Evolutionary conservation across 2,797 vertebrate species (phyloP), one percentile per base, ranked within the genome.

Genomic region (Pseudochirops cupreus): DNA sequence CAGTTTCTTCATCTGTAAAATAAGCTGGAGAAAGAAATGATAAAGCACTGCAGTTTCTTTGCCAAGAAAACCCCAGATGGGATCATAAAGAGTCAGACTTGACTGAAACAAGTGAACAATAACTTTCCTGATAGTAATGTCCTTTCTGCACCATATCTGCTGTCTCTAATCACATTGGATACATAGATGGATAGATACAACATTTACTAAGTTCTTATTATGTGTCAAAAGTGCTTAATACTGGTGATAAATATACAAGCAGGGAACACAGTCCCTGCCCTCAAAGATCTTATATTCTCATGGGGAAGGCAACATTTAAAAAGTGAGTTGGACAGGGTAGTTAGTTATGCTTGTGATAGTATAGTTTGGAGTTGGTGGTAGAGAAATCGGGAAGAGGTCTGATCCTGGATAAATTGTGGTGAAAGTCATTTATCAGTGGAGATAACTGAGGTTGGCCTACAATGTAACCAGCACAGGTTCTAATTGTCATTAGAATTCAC

Each of bases 401-500:
- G 39, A 82, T 82, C 24, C 74, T 82, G 74, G 39, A 46, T 21
- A 82, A 82, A 46, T 21, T 82, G 39, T 46, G 39, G 7, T 46
- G 21, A 46, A 82, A 82, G 39, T 46, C 21, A 82, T 21, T 46
- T 46, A 24, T 82, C 39, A 82, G 3, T 82, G n/a, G 39, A 24
- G 39, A 46, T 82, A 46, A 46, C 21, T 26, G 18, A 13, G 93
- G 9, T 5, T 91, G 0, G 16, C 62, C 7, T 59, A 24, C 50
- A 67, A 39, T 95, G n/a, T 92, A 90, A 95, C 91, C 91, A 93
- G 0, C 94, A 93, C 56, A 95, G 96, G 62, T 87, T 90, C 95
- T 92, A 96, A 95, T 94, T 96, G 93, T 96, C 96, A 97, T 97
- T 98, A 97, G 92, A 92, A 96, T 98, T 94, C 33, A 96, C 97